Conservation (phyloP, 2,797 vertebrate genomes). For the Psittacula echo region DNA sequence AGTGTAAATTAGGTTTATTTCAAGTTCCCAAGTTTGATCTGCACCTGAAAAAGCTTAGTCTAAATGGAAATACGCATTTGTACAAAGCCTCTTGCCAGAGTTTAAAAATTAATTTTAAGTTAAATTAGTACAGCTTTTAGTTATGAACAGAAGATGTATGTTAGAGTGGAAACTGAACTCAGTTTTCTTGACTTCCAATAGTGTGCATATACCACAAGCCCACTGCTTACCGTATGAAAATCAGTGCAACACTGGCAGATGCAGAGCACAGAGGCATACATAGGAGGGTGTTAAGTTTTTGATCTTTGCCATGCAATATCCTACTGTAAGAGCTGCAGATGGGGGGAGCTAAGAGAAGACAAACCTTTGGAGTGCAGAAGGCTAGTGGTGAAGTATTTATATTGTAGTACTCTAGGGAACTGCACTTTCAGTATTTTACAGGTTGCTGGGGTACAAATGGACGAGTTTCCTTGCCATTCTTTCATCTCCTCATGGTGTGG, state of each 20-base stretch:
- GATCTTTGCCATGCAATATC: background rate
- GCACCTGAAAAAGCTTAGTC: slow-evolving; percentile 40
- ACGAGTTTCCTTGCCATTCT: background rate
- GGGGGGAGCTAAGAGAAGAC: background rate
- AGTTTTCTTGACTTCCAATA: background rate
- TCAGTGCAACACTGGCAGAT: background rate
- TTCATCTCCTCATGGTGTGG: background rate
- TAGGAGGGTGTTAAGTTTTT: background rate
- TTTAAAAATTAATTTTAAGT: slow-evolving; percentile 2
- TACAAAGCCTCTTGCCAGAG: background rate
- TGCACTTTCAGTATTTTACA: background rate
- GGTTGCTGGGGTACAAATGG: background rate
- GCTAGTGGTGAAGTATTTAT: background rate
- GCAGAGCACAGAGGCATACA: background rate
- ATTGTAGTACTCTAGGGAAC: background rate
- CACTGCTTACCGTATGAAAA: background rate
- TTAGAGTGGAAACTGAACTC: background rate
- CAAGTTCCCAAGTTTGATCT: background rate
- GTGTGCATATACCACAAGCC: background rate
- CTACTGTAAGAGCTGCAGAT: background rate
- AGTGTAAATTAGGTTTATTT: slow-evolving; percentile 14
- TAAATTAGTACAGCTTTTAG: slow-evolving; percentile 28
- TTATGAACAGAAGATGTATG: background rate
- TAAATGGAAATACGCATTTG: background rate
- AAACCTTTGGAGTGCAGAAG: background rate